Percentiles rank a stretch among this genome's conserved stretches.
Conservation (phyloP, 2,888 invertebrate species). For the Tenthredo distinguenda region DNA sequence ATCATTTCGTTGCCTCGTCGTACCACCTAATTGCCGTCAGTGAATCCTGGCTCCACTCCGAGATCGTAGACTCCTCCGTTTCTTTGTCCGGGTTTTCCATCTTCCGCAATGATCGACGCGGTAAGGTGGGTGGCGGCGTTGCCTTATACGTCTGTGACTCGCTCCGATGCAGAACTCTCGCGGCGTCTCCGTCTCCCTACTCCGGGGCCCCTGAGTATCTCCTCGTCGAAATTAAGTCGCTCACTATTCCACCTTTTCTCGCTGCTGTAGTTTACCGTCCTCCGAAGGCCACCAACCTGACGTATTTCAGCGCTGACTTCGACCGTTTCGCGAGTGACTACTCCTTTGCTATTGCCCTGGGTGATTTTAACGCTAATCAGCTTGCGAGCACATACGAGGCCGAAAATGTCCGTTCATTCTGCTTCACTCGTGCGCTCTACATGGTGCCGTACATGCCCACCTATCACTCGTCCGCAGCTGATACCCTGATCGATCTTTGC, state of each 20-base stretch:
- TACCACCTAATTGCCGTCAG: too few species aligned
- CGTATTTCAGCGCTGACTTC: neutral
- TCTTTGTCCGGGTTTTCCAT: too few species aligned
- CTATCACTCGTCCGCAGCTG: neutral
- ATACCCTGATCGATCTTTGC: neutral
- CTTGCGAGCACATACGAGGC: neutral
- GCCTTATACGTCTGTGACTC: too few species aligned
- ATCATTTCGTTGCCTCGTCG: too few species aligned
- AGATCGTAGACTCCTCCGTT: too few species aligned
- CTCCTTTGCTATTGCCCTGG: neutral
- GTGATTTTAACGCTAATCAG: slow-evolving; percentile 31
- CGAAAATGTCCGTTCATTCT: neutral
- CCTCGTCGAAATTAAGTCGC: too few species aligned
- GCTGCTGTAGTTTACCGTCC: neutral
- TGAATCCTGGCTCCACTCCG: too few species aligned
- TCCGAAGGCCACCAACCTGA: neutral
- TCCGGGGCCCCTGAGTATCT: too few species aligned
- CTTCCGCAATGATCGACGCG: too few species aligned
- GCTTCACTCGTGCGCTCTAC: neutral
- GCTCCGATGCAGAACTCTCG: too few species aligned
- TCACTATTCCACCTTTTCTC: neutral
- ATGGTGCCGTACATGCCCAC: neutral
- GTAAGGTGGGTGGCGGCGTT: too few species aligned
- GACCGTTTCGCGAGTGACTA: neutral
- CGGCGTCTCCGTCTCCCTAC: too few species aligned